Conservation (phyloP, 2,113 vertebrate genomes). For the Dunckerocampus dactyliophorus region DNA sequence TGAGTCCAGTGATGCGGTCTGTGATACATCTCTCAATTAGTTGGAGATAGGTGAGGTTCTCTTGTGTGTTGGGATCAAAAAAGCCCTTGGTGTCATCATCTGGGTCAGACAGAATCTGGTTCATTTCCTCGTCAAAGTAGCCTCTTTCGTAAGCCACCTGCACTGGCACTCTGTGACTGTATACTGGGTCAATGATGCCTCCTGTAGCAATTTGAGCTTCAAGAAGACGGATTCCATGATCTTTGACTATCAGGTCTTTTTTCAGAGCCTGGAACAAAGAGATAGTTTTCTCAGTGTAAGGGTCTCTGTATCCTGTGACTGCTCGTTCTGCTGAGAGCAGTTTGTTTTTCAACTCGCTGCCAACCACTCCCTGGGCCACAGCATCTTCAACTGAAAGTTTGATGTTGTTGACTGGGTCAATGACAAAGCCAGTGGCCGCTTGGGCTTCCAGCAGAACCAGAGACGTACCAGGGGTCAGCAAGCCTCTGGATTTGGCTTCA, state of each 20-base stretch:
- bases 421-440: conserved; percentile 81
- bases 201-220: conserved; percentile 70
- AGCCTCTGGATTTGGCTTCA: conserved; percentile 68
- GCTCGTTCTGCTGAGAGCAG: conserved; percentile 51
- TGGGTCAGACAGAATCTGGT: conserved; percentile 45
- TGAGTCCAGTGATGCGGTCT: conserved; percentile 63
- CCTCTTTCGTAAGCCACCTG: conserved; percentile 75
- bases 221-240: conserved; percentile 49
- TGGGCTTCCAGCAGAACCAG: conserved; percentile 83
- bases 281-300: conserved; percentile 44
- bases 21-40: conserved; percentile 67
- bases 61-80: conserved; percentile 72
- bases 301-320: conserved; percentile 53
- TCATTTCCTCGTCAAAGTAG: conserved; percentile 78
- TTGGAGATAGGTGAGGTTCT: conserved; percentile 74
- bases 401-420: conserved; percentile 75
- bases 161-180: conserved; percentile 53
- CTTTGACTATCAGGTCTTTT: conserved; percentile 52
- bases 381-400: conserved; percentile 79
- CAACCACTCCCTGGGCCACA: conserved; percentile 41
- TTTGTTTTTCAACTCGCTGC: conserved; percentile 45
- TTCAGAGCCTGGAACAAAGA: conserved; percentile 55
- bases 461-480: conserved; percentile 76
- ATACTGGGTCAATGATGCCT: conserved; percentile 54
- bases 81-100: conserved; percentile 69